These are phyloP conservation scores for Forficula auricularia DNA, from an alignment of 1,140 invertebrate genomes.

Conservation along the genomic window DNA sequence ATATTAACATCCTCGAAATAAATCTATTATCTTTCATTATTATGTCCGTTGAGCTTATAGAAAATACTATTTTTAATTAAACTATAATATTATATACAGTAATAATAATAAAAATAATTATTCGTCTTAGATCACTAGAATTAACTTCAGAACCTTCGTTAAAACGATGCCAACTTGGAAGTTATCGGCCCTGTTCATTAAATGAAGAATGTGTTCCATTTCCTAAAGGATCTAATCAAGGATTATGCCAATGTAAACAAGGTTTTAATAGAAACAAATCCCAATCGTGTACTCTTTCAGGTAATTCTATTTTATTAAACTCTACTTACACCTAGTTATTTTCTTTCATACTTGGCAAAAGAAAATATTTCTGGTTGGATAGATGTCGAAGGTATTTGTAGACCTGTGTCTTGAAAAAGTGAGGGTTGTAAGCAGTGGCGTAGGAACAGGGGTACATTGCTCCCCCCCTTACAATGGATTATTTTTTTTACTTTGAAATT, in stretches of 20 bases:
- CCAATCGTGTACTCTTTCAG: constrained; percentile 18
- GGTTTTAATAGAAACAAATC: constrained; percentile 35
- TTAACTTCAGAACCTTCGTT: neutral
- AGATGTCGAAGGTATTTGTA: constrained; percentile 12
- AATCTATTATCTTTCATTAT: too few relatives aligned
- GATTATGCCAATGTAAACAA: constrained; percentile 46
- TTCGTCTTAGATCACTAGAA: neutral
- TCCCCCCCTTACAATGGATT: neutral
- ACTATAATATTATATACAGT: constrained; percentile 3
- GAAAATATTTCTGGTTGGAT: constrained; percentile 12
- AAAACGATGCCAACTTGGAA: constrained; percentile 20
- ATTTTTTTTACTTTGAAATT: constrained; percentile 11
- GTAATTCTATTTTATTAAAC: neutral
- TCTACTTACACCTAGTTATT: constrained; percentile 12
- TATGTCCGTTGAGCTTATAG: too few relatives aligned
- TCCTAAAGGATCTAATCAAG: constrained; percentile 27
- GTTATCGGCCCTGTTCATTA: constrained; percentile 16
- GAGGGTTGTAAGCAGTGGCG: neutral
- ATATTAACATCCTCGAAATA: too few relatives aligned
- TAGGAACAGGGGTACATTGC: neutral
- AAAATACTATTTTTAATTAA: constrained; percentile 2
- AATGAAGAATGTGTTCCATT: constrained; percentile 22
- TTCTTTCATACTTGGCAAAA: constrained; percentile 16
- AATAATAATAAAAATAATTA: neutral
- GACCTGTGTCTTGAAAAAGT: constrained; percentile 14